Conservation (phyloP, 64 coral and sea anemone genomes). For the Pocillopora damicornis region DNA sequence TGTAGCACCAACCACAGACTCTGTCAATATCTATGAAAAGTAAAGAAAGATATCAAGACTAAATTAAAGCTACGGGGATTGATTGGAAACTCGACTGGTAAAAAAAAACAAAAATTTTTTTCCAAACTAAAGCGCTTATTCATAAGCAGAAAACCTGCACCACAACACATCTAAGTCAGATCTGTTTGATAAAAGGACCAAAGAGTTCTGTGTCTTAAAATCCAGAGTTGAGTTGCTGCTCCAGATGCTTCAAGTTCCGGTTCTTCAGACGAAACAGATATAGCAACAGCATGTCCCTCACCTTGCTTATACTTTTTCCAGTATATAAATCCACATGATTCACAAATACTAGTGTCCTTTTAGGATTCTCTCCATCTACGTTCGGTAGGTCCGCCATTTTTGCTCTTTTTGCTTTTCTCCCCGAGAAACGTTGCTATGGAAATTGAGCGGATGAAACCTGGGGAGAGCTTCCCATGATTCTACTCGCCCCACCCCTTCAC, state of each 20-base stretch:
- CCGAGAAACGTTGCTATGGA: constrained; percentile 32
- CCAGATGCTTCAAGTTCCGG: not conserved
- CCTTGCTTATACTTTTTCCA: constrained; percentile 95
- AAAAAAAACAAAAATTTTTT: no score
- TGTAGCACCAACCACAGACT: constrained; percentile 83
- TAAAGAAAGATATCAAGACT: not conserved
- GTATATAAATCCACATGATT: constrained; percentile 94
- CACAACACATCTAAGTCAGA: no score
- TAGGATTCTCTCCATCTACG: constrained; percentile 48
- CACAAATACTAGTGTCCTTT: constrained; percentile 75
- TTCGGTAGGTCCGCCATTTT: constrained; percentile 84
- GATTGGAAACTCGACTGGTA: no score
- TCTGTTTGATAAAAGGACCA: not conserved
- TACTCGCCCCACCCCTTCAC: not conserved
- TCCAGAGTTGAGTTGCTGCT: not conserved
- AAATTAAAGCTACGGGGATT: not conserved
- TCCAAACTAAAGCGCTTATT: no score
- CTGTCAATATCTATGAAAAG: constrained; percentile 53
- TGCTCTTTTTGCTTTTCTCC: constrained; percentile 45
- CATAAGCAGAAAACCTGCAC: no score
- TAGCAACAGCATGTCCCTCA: constrained; percentile 8
- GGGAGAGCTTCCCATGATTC: constrained; percentile 15
- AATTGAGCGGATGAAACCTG: not conserved
- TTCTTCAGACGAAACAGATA: not conserved
- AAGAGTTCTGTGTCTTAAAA: not conserved